Evolutionary conservation across 2,113 vertebrate species (phyloP), one percentile per base, ranked within the genome.

Genomic region (Ciconia maguari): DNA sequence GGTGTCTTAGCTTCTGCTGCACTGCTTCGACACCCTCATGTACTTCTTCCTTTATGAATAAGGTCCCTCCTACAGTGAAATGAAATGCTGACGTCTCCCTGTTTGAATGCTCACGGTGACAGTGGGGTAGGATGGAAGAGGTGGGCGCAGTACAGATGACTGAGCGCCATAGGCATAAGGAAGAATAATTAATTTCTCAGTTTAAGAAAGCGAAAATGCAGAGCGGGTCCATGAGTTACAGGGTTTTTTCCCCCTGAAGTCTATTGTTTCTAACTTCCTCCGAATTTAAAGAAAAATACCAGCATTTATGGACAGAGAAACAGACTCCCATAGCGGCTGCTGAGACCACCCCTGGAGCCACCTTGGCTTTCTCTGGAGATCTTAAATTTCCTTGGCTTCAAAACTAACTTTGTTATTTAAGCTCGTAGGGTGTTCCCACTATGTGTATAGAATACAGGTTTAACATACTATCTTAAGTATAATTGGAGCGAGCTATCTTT

Each of bases 401-500:
- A 81, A 94, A 74, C n/a, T 62, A 48, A 82, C 4, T 87, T 74
- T 89, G 49, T 52, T 90, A 22, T 85, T 80, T 88, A 57, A 84
- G 52, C 24, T 30, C 14, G 1, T 9, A 24, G 16, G 32, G 19
- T 69, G 42, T 77, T 77, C 62, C 78, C 27, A 20, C 36, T 57
- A 3, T 16, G 17, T 36, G 32, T 52, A 42, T 30, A 76, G 51
- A 94, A 34, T 15, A 41, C 7, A 58, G n/a, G 27, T 87, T 70
- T 54, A 61, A 65, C 42, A 36, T 14, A 16, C 25, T 41, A 5
- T 83, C 34, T 32, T 54, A 79, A 94, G 16, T 30, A 42, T 44
- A 58, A 79, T 38, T 77, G 75, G 62, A 83, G 22, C 8, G 30
- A 81, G n/a, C 32, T 52, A 25, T 27, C 36, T 21, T 42, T 85